phyloP scores from a whole-genome alignment of 1,140 invertebrate genomes.

The Sinella curviseta region DNA sequence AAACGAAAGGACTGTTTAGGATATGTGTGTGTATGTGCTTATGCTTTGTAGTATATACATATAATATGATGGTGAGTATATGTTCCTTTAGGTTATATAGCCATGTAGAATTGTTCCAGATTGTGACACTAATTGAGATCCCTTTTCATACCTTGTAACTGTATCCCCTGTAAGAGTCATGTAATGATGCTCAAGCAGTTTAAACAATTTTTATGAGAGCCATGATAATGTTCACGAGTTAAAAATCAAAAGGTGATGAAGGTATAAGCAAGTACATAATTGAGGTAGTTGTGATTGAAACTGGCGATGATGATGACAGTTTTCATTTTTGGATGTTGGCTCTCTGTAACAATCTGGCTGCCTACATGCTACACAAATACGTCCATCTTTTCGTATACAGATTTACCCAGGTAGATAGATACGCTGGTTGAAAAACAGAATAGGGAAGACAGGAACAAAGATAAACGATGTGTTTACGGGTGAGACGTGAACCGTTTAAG shows the following conservation, averaged over 20 bases:
- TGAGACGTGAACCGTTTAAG: background rate
- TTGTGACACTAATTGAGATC: constrained; percentile 22
- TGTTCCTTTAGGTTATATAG: background rate
- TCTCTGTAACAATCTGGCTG: too few relatives aligned
- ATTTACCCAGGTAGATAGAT: too few relatives aligned
- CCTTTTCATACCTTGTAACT: constrained; percentile 10
- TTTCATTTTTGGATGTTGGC: background rate
- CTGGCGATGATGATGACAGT: background rate
- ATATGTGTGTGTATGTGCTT: background rate
- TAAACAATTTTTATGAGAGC: constrained; percentile 15
- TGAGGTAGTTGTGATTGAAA: background rate
- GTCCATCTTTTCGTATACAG: too few relatives aligned
- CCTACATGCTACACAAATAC: too few relatives aligned
- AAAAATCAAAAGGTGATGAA: constrained; percentile 17
- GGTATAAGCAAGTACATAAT: background rate
- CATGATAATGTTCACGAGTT: constrained; percentile 6
- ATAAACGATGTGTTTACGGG: constrained; percentile 24
- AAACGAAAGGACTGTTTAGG: too few relatives aligned
- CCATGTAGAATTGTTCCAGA: background rate
- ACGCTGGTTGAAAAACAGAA: too few relatives aligned
- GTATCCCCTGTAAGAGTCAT: constrained; percentile 24
- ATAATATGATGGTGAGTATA: too few relatives aligned
- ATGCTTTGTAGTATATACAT: too few relatives aligned
- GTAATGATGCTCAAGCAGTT: constrained; percentile 11
- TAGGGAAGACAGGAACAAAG: constrained; percentile 19